Base-by-base conservation (phyloP, 2,113 vertebrate genomes). In the Gila orcuttii region DNA sequence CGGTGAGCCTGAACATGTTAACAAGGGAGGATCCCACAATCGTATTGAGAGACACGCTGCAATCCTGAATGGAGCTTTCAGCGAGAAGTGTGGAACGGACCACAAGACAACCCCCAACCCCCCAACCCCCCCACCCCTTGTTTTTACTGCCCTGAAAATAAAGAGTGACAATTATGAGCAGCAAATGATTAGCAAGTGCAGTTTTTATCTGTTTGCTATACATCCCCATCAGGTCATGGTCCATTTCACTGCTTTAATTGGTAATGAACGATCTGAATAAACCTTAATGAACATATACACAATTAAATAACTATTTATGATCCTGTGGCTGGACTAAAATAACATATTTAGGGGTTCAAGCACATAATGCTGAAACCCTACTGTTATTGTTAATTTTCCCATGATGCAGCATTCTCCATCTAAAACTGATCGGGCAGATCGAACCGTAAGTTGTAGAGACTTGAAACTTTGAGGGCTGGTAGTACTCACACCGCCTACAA, bases 1-100 rank as follows among this genome's bases (percentile, higher is more conserved):
- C 91, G 92, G 89, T 94, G 93, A 94, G 93, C 91, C 94, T 93
- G 93, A 94, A 94, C 91, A 28, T 93, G 94, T 95, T 94, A 95
- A 95, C 94, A 94, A 94, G 92, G 80, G 78, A 60, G 86, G 87
- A 86, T 84, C 89, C 86, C 79, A 91, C 86, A 90, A 86, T 86
- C 85, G 84, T 84, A 93, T 47, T 93, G 93, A 94, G 90, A 94
- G 93, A 94, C 91, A 91, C 79, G 57, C 90, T 87, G 79, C 47
- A 64, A 69, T 25, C 31, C 36, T 64, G 12, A 19, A 52, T 79
- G 79, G 42, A 82, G 79, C 62, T 45, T 69, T 64, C 82, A 71
- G 36, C 31, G 4, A 64, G 68, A 23, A 79, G 57, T 69, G 68
- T 79, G 80, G 4, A 78, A 81, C 42, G 4, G 39, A 78, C 28